These are phyloP conservation scores for Prunella strophiata DNA, from an alignment of 2,797 vertebrate species.

Conservation along the genomic window DNA sequence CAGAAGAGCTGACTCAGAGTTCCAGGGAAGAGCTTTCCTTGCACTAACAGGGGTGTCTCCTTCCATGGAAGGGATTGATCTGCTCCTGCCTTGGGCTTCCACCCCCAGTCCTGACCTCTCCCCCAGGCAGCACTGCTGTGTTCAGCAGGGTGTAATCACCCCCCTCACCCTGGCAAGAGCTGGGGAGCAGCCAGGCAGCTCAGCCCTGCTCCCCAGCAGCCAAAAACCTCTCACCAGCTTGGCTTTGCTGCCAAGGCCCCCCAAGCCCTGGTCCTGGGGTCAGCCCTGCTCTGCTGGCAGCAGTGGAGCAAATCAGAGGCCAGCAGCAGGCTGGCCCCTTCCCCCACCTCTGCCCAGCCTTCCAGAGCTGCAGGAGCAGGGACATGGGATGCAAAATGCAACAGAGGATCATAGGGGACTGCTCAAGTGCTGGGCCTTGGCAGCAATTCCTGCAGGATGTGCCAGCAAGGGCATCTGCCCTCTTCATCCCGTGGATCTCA, in stretches of 20 bases:
- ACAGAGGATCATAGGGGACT: neutral
- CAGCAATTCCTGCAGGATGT: neutral
- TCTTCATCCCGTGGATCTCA: fast-evolving
- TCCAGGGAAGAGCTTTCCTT: neutral
- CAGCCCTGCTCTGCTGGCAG: neutral
- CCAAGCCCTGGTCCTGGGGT: neutral
- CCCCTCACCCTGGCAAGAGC: neutral
- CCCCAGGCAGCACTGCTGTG: neutral
- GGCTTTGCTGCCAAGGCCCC: neutral
- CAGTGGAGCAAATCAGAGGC: neutral
- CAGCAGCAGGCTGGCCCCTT: neutral
- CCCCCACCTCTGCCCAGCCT: neutral
- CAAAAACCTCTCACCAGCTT: slow-evolving; percentile 23
- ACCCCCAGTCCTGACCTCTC: fast-evolving
- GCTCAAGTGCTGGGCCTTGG: neutral
- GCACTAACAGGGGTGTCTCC: neutral
- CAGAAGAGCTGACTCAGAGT: neutral
- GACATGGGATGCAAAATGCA: fast-evolving
- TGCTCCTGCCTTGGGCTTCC: neutral
- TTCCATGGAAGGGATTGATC: fast-evolving
- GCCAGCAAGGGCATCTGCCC: neutral
- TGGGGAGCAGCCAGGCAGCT: neutral
- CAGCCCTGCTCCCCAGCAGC: neutral
- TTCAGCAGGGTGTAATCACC: neutral
- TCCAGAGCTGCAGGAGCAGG: neutral